phyloP scores from a whole-genome alignment of 2,888 invertebrate species.

The Tenthredo scrophulariae region DNA sequence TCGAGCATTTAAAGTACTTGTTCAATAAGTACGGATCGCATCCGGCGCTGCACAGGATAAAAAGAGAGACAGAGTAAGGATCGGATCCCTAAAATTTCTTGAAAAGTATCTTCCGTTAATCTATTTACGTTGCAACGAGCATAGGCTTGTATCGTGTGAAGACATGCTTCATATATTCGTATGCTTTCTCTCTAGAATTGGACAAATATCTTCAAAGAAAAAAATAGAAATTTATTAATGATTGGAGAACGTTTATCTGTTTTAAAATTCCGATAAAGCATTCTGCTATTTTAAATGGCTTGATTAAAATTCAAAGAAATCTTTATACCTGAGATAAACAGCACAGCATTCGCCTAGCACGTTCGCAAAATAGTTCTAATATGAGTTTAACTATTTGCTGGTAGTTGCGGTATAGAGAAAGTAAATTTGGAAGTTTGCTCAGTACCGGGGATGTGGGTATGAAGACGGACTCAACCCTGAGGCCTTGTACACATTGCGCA shows the following conservation, averaged over 20 bases:
- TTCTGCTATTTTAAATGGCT: too few relatives aligned
- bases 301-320: not conserved
- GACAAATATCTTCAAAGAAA: slow-evolving; percentile 53
- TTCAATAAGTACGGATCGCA: slow-evolving; percentile 80
- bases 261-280: too few relatives aligned
- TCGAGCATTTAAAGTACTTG: slow-evolving; percentile 78
- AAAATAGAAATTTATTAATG: slow-evolving; percentile 49
- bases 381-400: slow-evolving; percentile 89
- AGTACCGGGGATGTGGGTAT: slow-evolving; percentile 84
- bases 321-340: slow-evolving; percentile 78
- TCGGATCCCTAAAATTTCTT: slow-evolving; percentile 83
- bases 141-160: slow-evolving; percentile 86
- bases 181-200: slow-evolving; percentile 80
- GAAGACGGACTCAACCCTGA: slow-evolving; percentile 80
- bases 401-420: slow-evolving; percentile 89
- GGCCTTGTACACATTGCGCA: slow-evolving; percentile 82
- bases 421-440: slow-evolving; percentile 84
- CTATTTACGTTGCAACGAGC: slow-evolving; percentile 84
- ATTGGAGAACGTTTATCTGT: slow-evolving; percentile 24
- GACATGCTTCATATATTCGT: slow-evolving; percentile 85
- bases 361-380: slow-evolving; percentile 86
- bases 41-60: slow-evolving; percentile 80
- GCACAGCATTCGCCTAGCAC: slow-evolving; percentile 86
- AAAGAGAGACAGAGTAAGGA: slow-evolving; percentile 74
- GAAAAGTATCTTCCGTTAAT: slow-evolving; percentile 85